phyloP scores from a whole-genome alignment of 2,888 invertebrate genomes.

The Coleophora flavipennella region DNA sequence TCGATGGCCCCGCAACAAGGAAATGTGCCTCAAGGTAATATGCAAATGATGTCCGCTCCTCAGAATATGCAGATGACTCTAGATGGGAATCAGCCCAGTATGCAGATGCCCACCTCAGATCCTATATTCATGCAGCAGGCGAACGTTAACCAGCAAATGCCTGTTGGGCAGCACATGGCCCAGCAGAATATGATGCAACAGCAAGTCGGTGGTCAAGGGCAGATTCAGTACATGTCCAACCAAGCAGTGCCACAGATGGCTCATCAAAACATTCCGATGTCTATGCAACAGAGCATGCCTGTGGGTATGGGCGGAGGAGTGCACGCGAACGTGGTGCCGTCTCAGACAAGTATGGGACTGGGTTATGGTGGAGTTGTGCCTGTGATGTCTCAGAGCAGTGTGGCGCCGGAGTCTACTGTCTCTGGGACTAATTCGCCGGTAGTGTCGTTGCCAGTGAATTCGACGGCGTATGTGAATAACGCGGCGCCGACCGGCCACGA shows the following conservation, averaged over 20 bases:
- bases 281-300: constrained; percentile 64
- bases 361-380: constrained; percentile 60
- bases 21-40: constrained; percentile 71
- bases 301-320: constrained; percentile 60
- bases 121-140: constrained; percentile 64
- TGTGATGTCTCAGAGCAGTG: constrained; percentile 67
- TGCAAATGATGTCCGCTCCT: constrained; percentile 70
- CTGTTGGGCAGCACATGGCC: constrained; percentile 57
- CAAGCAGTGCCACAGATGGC: constrained; percentile 56
- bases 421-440: constrained; percentile 69
- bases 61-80: constrained; percentile 71
- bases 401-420: constrained; percentile 57
- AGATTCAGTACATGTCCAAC: constrained; percentile 57
- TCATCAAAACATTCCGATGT: constrained; percentile 69
- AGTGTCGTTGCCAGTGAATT: constrained; percentile 62
- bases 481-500: constrained; percentile 51
- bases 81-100: constrained; percentile 68
- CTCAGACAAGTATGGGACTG: constrained; percentile 63
- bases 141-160: constrained; percentile 58
- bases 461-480: constrained; percentile 49
- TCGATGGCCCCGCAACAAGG: constrained; percentile 65
- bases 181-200: constrained; percentile 62
- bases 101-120: constrained; percentile 70
- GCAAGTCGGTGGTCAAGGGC: constrained; percentile 58
- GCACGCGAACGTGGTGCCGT: constrained; percentile 62